Percentiles rank a stretch among this genome's conserved stretches.
phyloP scores from a whole-genome alignment of 1,140 invertebrate genomes.

The Piezodorus guildinii region DNA sequence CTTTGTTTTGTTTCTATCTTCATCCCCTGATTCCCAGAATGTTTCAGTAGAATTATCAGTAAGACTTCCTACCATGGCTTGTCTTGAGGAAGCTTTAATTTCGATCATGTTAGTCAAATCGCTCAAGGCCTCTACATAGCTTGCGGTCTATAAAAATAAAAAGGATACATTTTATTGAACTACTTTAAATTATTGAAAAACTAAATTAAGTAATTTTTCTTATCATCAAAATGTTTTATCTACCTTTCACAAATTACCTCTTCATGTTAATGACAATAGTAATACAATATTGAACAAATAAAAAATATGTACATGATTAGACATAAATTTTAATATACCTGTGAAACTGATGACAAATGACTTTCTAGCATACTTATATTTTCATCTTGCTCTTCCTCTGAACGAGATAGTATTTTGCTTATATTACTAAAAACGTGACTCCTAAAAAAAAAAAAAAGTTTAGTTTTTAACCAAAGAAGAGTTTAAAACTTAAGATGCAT shows the following conservation, averaged over 20 bases:
- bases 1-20: constrained; percentile 86
- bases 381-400: constrained; percentile 64
- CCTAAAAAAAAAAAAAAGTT: constrained; percentile 33
- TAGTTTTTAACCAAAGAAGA: background rate
- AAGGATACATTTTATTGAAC: too few species aligned
- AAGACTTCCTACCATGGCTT: constrained; percentile 84
- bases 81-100: constrained; percentile 80
- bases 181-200: too few species aligned
- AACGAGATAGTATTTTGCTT: constrained; percentile 86
- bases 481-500: background rate
- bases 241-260: too few species aligned
- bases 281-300: too few species aligned
- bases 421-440: constrained; percentile 93
- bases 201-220: too few species aligned
- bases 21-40: constrained; percentile 98
- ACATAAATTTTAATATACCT: constrained; percentile 26
- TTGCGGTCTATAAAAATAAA: constrained; percentile 26
- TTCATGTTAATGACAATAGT: too few species aligned
- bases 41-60: constrained; percentile 93
- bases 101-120: constrained; percentile 66
- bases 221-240: too few species aligned
- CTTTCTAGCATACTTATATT: constrained; percentile 48
- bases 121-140: constrained; percentile 49
- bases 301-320: too few species aligned
- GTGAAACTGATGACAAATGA: constrained; percentile 38